These are phyloP conservation scores for Orthosia cruda DNA, from an alignment of 2,888 invertebrate species.

Conservation along the genomic window DNA sequence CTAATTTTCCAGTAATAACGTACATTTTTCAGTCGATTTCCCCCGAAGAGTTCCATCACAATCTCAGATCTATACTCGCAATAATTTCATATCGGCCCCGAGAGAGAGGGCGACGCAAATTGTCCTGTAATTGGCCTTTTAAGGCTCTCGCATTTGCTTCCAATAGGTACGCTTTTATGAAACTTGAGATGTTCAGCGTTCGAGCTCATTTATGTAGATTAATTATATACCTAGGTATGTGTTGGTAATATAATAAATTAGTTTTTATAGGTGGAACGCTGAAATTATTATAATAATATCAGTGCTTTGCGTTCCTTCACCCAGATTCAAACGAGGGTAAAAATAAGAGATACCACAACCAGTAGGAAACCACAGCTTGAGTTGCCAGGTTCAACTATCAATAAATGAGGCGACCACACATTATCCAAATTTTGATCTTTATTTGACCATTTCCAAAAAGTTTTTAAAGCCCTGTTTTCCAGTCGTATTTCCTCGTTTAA, in stretches of 20 bases:
- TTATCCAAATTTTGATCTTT: not conserved
- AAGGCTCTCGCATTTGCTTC: conserved; percentile 83
- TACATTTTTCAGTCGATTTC: conserved; percentile 75
- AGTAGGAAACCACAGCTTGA: too few species aligned
- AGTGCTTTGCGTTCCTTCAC: not conserved
- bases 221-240: conserved; percentile 22
- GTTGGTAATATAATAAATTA: conserved; percentile 33
- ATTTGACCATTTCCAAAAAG: not conserved
- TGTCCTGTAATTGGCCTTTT: conserved; percentile 90
- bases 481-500: not conserved
- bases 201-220: conserved; percentile 33
- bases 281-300: not conserved
- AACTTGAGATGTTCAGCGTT: conserved; percentile 74
- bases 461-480: not conserved
- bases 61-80: conserved; percentile 80
- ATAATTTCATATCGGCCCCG: conserved; percentile 85
- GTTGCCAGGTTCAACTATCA: not conserved
- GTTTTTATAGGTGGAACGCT: not conserved
- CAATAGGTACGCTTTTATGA: conserved; percentile 83
- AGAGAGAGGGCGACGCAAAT: conserved; percentile 83
- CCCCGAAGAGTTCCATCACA: conserved; percentile 72
- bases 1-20: conserved; percentile 40
- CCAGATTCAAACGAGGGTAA: not conserved
- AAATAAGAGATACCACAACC: too few species aligned
- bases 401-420: not conserved